A percentile compares a stretch with the other conserved stretches of the same genome.
Conservation (phyloP, 2,113 vertebrate species). For the Psettodes erumei region DNA sequence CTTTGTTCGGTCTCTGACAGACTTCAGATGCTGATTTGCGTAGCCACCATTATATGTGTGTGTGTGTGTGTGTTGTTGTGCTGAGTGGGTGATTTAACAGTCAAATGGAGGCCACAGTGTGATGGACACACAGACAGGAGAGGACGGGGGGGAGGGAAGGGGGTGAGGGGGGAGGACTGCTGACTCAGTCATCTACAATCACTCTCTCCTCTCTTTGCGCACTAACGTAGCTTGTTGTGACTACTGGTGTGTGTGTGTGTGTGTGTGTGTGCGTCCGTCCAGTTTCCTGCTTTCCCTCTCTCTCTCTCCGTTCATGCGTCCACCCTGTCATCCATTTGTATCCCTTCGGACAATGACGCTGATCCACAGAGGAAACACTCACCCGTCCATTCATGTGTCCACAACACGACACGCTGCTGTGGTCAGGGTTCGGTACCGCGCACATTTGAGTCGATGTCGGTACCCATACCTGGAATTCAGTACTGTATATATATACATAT, state of each 20-base stretch:
- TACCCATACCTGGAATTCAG: too few species aligned
- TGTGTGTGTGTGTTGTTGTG: constrained; percentile 55
- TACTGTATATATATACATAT: too few species aligned
- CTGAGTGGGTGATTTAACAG: constrained; percentile 82
- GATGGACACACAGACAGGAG: constrained; percentile 50
- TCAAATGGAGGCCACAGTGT: constrained; percentile 79
- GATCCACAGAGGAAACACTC: constrained; percentile 47
- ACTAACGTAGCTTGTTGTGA: constrained; percentile 60
- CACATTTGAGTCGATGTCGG: too few species aligned
- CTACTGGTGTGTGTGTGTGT: constrained; percentile 15
- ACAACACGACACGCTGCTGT: background rate
- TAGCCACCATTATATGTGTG: constrained; percentile 23
- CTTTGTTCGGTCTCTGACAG: background rate
- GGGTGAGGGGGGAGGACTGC: constrained; percentile 38
- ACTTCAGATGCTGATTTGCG: constrained; percentile 50
- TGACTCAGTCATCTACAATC: constrained; percentile 62
- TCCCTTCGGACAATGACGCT: constrained; percentile 49
- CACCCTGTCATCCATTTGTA: constrained; percentile 16
- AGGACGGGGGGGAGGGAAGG: constrained; percentile 11
- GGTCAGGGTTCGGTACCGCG: too few species aligned
- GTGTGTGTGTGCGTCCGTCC: constrained; percentile 24
- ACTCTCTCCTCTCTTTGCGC: constrained; percentile 42
- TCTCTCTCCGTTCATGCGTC: constrained; percentile 31
- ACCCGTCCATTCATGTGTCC: background rate
- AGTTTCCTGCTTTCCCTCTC: constrained; percentile 38